Percentiles rank a stretch among this genome's conserved stretches.
phyloP scores from a whole-genome alignment of 2,113 vertebrate genomes.

The Sturnira hondurensis region DNA sequence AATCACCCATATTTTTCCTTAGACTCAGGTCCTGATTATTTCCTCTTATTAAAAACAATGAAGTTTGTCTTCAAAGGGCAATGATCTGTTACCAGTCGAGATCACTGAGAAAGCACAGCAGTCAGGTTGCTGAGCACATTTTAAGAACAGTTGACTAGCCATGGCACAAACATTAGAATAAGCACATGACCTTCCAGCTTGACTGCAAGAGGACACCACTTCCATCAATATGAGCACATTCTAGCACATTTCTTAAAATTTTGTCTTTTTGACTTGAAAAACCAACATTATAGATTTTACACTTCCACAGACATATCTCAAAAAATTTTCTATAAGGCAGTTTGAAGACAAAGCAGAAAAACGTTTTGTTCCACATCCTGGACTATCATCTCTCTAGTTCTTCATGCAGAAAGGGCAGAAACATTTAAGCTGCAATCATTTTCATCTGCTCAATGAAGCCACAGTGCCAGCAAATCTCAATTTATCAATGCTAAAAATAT shows the following conservation, averaged over 20 bases:
- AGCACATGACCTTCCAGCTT: not conserved
- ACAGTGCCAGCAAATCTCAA: not conserved
- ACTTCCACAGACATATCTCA: not conserved
- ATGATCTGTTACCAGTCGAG: not conserved
- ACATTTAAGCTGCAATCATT: not conserved
- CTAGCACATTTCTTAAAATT: not conserved
- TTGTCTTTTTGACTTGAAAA: not conserved
- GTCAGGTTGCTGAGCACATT: not conserved
- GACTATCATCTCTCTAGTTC: not conserved
- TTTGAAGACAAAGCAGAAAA: conserved; percentile 14
- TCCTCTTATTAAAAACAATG: not conserved
- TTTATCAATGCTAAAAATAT: not conserved
- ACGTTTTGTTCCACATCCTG: not conserved
- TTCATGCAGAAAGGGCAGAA: not conserved
- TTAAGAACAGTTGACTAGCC: conserved; percentile 19
- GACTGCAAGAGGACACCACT: not conserved
- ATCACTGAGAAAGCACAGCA: not conserved
- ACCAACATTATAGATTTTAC: not conserved
- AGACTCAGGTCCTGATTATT: conserved; percentile 18
- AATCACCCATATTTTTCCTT: not conserved
- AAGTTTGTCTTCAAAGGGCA: conserved; percentile 1
- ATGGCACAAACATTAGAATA: not conserved
- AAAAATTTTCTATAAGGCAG: not conserved
- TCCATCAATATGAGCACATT: not conserved
- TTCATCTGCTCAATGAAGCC: not conserved